phyloP scores from a whole-genome alignment of 2,888 invertebrate species.

The Cephalotes varians region DNA sequence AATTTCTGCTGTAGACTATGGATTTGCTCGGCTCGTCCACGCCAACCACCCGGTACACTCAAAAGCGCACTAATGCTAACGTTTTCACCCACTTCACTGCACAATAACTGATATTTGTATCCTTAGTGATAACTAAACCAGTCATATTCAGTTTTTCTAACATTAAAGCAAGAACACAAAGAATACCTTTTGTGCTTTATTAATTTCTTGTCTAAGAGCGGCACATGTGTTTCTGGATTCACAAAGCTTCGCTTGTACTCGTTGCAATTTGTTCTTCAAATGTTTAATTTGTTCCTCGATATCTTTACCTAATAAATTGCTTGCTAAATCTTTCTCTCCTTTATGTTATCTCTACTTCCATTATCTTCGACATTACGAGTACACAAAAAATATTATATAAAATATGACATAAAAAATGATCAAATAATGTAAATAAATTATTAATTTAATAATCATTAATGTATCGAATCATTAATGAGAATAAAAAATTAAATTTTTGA shows the following conservation, averaged over 20 bases:
- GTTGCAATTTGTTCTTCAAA: slow-evolving; percentile 88
- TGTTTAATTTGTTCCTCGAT: slow-evolving; percentile 88
- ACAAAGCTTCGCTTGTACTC: slow-evolving; percentile 89
- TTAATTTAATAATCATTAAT: not conserved
- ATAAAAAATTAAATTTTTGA: not conserved
- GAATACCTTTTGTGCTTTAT: slow-evolving; percentile 89
- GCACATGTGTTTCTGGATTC: slow-evolving; percentile 90
- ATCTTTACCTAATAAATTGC: slow-evolving; percentile 69
- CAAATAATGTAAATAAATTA: not conserved
- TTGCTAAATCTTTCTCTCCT: slow-evolving; percentile 63
- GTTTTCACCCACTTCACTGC: slow-evolving; percentile 92
- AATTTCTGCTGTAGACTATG: slow-evolving; percentile 90
- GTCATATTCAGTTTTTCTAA: too few species aligned
- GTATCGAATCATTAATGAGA: not conserved
- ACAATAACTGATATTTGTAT: slow-evolving; percentile 86
- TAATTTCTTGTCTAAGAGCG: slow-evolving; percentile 90
- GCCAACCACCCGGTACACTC: slow-evolving; percentile 89
- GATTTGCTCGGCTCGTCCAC: slow-evolving; percentile 93
- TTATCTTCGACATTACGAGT: not conserved
- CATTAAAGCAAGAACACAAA: not conserved
- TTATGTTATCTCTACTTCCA: slow-evolving; percentile 62
- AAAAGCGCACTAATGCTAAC: slow-evolving; percentile 89
- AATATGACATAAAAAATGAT: not conserved
- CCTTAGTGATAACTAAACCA: slow-evolving; percentile 21
- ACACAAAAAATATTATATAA: not conserved